Conservation (phyloP, 2,797 vertebrate genomes). For the Chromis chromis region DNA sequence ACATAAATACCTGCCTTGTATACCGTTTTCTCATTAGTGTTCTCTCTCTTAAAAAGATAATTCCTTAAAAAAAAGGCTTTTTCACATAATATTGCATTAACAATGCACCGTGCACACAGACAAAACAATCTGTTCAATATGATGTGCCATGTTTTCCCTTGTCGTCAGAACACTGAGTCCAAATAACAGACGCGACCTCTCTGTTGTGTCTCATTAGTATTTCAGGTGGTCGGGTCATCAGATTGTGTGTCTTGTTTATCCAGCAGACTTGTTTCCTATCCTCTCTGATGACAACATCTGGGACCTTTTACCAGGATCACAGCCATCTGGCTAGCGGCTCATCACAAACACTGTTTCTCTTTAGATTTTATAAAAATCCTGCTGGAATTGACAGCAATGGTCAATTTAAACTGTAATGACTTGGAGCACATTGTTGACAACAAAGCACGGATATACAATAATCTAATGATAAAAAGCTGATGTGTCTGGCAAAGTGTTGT, state of each 20-base stretch:
- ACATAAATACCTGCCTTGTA: too few species aligned
- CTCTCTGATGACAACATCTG: slow-evolving; percentile 21
- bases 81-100: neutral
- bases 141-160: slow-evolving; percentile 23
- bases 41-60: too few species aligned
- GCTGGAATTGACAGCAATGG: neutral
- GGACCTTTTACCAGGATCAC: slow-evolving; percentile 23
- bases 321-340: slow-evolving; percentile 28
- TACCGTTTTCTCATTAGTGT: too few species aligned
- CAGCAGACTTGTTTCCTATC: slow-evolving; percentile 5
- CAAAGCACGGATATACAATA: slow-evolving; percentile 8
- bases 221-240: slow-evolving; percentile 27
- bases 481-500: slow-evolving; percentile 5
- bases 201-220: slow-evolving; percentile 41
- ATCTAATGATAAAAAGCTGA: neutral
- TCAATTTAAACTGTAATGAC: slow-evolving; percentile 19
- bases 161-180: slow-evolving; percentile 1
- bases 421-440: slow-evolving; percentile 11
- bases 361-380: neutral
- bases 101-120: neutral
- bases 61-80: too few species aligned
- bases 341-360: slow-evolving; percentile 30
- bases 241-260: slow-evolving; percentile 7
- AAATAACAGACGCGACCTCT: slow-evolving; percentile 17
- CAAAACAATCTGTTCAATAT: slow-evolving; percentile 26